Percentiles rank a stretch among this genome's conserved stretches.
Conservation (phyloP, 2,113 vertebrate species). For the Cichladusa arquata region DNA sequence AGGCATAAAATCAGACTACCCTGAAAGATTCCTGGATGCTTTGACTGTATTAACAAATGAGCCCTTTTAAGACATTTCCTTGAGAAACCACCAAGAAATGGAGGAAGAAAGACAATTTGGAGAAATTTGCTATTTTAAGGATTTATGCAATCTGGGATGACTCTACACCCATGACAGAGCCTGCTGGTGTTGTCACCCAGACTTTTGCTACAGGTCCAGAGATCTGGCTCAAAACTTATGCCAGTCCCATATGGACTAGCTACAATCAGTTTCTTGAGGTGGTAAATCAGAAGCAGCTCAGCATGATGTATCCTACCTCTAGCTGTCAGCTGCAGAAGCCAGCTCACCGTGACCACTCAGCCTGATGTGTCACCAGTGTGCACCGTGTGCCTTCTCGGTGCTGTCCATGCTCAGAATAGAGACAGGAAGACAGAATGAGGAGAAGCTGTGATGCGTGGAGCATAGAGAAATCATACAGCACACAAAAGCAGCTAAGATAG, state of each 20-base stretch:
- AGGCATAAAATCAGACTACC: background rate
- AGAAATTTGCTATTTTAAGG: background rate
- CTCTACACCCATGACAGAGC: background rate
- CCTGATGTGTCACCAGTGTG: background rate
- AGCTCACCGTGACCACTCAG: background rate
- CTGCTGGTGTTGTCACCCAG: background rate
- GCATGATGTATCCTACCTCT: background rate
- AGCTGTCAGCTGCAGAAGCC: background rate
- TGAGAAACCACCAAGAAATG: background rate
- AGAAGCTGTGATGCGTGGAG: background rate
- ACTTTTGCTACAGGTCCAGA: background rate
- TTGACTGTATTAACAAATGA: background rate
- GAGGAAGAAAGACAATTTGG: background rate
- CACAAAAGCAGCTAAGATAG: background rate
- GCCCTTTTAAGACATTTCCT: background rate
- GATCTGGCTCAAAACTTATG: background rate
- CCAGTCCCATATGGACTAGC: background rate
- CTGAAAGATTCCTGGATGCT: background rate
- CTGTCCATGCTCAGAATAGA: background rate
- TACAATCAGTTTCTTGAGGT: background rate
- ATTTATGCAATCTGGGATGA: background rate
- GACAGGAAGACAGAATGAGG: background rate
- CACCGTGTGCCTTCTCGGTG: background rate
- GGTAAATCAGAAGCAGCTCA: background rate
- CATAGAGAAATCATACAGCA: background rate